Evolutionary conservation across 2,888 invertebrate genomes (phyloP).

Genomic region (Amiota communis): DNA sequence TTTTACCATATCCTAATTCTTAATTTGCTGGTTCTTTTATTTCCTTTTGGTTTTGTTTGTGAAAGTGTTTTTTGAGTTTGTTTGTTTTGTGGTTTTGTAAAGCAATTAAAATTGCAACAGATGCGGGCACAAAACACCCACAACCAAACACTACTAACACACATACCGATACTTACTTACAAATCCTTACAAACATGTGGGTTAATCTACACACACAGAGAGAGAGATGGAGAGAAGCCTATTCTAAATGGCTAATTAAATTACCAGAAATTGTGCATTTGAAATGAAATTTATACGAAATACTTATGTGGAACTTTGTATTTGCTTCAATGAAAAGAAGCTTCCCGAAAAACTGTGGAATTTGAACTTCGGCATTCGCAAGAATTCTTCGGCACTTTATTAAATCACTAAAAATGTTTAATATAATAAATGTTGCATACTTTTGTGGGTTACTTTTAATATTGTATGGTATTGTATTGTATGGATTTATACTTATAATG

Average conservation of each 20-base stretch:
- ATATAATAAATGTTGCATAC: too few species aligned
- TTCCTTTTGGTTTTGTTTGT: constrained; percentile 22
- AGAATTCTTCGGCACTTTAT: too few species aligned
- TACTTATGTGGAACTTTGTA: background rate
- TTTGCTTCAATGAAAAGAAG: too few species aligned
- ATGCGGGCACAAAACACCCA: constrained; percentile 54
- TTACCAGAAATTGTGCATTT: constrained; percentile 40
- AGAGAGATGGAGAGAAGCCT: constrained; percentile 22
- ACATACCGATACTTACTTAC: too few species aligned
- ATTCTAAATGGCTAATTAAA: constrained; percentile 52
- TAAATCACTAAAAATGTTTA: too few species aligned
- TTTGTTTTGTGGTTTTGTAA: constrained; percentile 62
- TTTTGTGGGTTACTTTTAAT: too few species aligned
- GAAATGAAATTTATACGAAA: constrained; percentile 4
- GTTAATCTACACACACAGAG: background rate
- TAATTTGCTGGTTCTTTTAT: constrained; percentile 8
- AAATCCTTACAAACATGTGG: background rate
- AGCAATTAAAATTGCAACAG: constrained; percentile 67
- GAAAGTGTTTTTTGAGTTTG: constrained; percentile 36
- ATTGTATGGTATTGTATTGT: too few species aligned
- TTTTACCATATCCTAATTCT: constrained; percentile 4
- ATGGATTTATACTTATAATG: too few species aligned
- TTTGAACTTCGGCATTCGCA: too few species aligned
- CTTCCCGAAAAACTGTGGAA: too few species aligned
- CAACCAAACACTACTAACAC: constrained; percentile 10